These are phyloP conservation scores for Alethe diademata DNA, from an alignment of 2,113 vertebrate species.

Conservation along the genomic window DNA sequence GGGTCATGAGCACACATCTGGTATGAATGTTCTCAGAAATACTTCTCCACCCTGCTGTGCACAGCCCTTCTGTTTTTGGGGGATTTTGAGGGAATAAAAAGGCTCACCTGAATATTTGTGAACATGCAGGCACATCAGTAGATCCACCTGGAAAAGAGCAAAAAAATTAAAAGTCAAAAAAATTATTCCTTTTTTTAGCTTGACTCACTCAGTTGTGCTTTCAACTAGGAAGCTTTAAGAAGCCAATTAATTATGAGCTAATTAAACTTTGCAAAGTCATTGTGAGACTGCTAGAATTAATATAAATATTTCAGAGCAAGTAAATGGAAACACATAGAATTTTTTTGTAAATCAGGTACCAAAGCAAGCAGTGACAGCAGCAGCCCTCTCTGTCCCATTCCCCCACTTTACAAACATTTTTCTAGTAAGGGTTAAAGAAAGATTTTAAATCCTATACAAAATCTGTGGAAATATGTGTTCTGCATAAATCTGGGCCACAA, in stretches of 20 bases:
- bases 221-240: not conserved
- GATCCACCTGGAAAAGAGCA: not conserved
- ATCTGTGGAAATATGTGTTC: conserved; percentile 46
- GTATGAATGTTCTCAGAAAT: conserved; percentile 23
- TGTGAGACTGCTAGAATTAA: not conserved
- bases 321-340: not conserved
- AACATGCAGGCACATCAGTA: not conserved
- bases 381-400: not conserved
- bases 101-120: not conserved
- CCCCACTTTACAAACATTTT: accelerated
- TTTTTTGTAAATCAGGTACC: not conserved
- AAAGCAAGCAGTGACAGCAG: not conserved
- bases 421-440: conserved; percentile 31
- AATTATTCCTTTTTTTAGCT: not conserved
- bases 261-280: not conserved
- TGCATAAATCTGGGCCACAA: conserved; percentile 57
- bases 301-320: not conserved
- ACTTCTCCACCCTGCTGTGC: not conserved
- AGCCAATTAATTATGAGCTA: not conserved
- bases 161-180: not conserved
- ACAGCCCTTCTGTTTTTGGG: not conserved
- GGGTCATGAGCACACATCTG: conserved; percentile 10
- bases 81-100: not conserved
- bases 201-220: not conserved
- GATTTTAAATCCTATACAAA: conserved; percentile 11